Base-by-base conservation (phyloP, 2,113 vertebrate species). In the Mola mola region DNA sequence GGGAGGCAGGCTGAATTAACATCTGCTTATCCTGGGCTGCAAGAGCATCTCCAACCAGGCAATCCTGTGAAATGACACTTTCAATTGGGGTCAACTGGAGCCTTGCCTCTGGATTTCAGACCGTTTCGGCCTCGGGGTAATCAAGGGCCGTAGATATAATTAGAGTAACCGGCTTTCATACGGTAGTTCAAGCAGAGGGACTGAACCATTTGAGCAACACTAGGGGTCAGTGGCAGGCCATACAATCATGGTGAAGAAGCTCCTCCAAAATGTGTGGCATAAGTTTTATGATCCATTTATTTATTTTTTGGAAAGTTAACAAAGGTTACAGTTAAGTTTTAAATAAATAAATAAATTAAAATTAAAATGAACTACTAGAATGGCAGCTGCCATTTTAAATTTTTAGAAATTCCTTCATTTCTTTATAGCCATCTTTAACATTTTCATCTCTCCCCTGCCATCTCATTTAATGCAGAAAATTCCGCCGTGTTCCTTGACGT, bases 71-170 rank as follows among this genome's bases (percentile, higher is more conserved):
- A 91, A 87, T 88, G 84, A 90, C 86, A 90, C 85, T 89, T 92
- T 90, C 88, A 92, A 90, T 91, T 92, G 88, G 89, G 89, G 88
- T 90, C 91, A 90, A 88, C 89, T 90, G 85, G 89, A 90, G 83
- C 85, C 68, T 80, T 84, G 88, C 86, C 79, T 89, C 77, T 88
- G 82, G 79, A 90, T 87, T 84, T 85, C 74, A 87, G 78, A 73
- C 78, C 62, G 76, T 72, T 71, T 73, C 73, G 86, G 89, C 88
- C 84, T 82, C n/a, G 60, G 78, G 87, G 83, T 87, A 81, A 89
- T 91, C 83, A 85, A 66, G 63, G 59, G 74, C 78, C 44, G 51
- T 38, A 66, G 78, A 87, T 87, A 84, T 87, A 90, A 89, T 90
- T 90, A 89, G 75, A 81, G 87, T 81, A 82, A 76, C 40, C 62